Percentiles rank a stretch among this genome's conserved stretches.
phyloP scores from a whole-genome alignment of 2,797 vertebrate species.

The Rhabdophis nuchalis region DNA sequence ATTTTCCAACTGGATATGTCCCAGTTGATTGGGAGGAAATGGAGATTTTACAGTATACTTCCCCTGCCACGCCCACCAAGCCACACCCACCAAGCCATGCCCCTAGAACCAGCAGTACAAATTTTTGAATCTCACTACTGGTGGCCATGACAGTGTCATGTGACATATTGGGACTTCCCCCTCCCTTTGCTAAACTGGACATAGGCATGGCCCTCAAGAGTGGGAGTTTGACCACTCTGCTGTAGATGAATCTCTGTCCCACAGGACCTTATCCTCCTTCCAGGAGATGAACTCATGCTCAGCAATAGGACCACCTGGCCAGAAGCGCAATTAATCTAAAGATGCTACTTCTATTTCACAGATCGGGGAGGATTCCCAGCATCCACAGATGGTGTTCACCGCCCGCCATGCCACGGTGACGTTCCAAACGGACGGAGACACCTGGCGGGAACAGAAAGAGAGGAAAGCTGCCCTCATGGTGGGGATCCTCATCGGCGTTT shows the following conservation, averaged over 20 bases:
- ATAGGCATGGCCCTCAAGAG: rapidly evolving
- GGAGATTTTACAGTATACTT: too few species aligned
- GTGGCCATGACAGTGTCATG: too few species aligned
- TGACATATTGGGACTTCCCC: too few species aligned
- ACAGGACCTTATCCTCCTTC: background rate
- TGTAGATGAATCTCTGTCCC: background rate
- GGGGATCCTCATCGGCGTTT: conserved; percentile 93
- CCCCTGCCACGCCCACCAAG: too few species aligned
- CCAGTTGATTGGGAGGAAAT: too few species aligned
- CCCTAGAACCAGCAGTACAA: too few species aligned
- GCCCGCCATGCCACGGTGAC: conserved; percentile 86
- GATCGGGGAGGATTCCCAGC: conserved; percentile 82
- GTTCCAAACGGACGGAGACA: conserved; percentile 90
- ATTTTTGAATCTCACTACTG: too few species aligned
- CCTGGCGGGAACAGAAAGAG: conserved; percentile 94
- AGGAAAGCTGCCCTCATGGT: conserved; percentile 92
- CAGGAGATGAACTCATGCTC: background rate
- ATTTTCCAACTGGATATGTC: too few species aligned
- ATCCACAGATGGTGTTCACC: conserved; percentile 87
- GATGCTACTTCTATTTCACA: conserved; percentile 64
- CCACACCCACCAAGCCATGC: too few species aligned
- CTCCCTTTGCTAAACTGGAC: too few species aligned
- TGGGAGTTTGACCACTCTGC: too few species aligned
- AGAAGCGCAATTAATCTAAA: background rate
- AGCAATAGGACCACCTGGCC: background rate